A percentile compares a stretch with the other conserved stretches of the same genome.
phyloP scores from a whole-genome alignment of 2,113 vertebrate species.

The Poecilia latipinna region DNA sequence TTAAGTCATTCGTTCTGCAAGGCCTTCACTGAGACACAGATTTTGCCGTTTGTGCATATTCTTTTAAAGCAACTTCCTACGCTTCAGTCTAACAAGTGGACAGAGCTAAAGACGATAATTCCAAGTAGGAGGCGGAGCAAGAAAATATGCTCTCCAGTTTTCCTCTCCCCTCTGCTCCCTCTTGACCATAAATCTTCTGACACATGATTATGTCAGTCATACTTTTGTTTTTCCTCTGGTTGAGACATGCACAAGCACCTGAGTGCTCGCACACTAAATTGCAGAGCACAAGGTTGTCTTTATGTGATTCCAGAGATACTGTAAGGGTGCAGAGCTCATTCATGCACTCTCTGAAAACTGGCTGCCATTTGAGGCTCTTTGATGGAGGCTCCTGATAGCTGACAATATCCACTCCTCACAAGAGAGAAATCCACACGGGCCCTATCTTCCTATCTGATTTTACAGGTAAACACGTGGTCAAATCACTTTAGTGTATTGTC shows the following conservation, averaged over 20 bases:
- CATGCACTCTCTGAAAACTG: conserved; percentile 70
- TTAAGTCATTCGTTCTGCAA: conserved; percentile 43
- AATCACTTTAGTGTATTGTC: conserved; percentile 68
- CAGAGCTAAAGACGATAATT: conserved; percentile 77
- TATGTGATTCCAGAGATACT: conserved; percentile 77
- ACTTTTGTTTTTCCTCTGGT: conserved; percentile 82
- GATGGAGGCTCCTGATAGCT: conserved; percentile 71
- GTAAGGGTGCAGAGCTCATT: conserved; percentile 65
- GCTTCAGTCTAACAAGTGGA: conserved; percentile 69
- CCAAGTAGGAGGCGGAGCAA: conserved; percentile 49
- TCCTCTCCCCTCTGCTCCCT: conserved; percentile 64
- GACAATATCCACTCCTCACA: conserved; percentile 74
- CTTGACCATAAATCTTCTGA: conserved; percentile 81
- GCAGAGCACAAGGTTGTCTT: conserved; percentile 79
- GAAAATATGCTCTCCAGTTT: conserved; percentile 67
- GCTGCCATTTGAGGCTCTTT: conserved; percentile 49
- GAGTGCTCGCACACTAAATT: conserved; percentile 72
- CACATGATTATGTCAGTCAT: conserved; percentile 83
- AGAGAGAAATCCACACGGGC: conserved; percentile 67
- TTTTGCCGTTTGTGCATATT: conserved; percentile 16
- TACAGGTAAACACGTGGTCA: conserved; percentile 74
- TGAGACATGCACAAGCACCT: conserved; percentile 83
- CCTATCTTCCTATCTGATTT: conserved; percentile 78
- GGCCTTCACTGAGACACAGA: conserved; percentile 38
- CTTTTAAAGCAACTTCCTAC: conserved; percentile 43